Evolutionary conservation across 2,888 invertebrate genomes (phyloP), one percentile per base, ranked within the genome.

Genomic region (Trilocha varians): DNA sequence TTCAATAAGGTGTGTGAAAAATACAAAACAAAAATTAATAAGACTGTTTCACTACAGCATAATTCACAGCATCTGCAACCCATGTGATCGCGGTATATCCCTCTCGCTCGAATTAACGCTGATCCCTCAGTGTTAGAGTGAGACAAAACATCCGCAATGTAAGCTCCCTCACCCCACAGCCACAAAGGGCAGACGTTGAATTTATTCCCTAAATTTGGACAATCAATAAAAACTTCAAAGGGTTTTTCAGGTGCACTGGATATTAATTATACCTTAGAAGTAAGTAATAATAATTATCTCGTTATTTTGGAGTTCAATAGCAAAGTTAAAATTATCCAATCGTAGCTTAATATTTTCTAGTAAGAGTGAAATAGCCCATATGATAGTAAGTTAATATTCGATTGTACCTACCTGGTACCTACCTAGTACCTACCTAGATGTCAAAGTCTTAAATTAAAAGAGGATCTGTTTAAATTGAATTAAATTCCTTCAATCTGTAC

Each of bases 161-260:
- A 77, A 78, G 78, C 70, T 71, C 70, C 72, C 62, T 65, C 70
- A 65, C 70, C 65, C 69, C 64, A 48, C 44, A 48, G 54, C 50
- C 51, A 55, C 57, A 51, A 53, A 55, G 51, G 59, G 57, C 57
- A 57, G 57, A 62, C 57, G 52, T 44, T 38, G 53, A 55, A 67
- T 66, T 61, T 56, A 66, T 64, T 54, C 52, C n/a, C 59, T 58
- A 54, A 45, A 55, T 63, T 57, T 57, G 57, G 57, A 60, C 74
- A 78, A 82, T 80, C 80, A 73, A 82, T 80, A 80, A 68, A 58
- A 60, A 58, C 55, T 61, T n/a, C n/a, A n/a, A n/a, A n/a, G n/a
- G n/a, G n/a, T n/a, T n/a, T n/a, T n/a, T n/a, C n/a, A n/a, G n/a
- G n/a, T n/a, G n/a, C n/a, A n/a, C n/a, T n/a, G n/a, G n/a, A n/a